These are phyloP conservation scores for Phataginus tricuspis DNA, from an alignment of 2,797 vertebrate species.

Conservation along the genomic window DNA sequence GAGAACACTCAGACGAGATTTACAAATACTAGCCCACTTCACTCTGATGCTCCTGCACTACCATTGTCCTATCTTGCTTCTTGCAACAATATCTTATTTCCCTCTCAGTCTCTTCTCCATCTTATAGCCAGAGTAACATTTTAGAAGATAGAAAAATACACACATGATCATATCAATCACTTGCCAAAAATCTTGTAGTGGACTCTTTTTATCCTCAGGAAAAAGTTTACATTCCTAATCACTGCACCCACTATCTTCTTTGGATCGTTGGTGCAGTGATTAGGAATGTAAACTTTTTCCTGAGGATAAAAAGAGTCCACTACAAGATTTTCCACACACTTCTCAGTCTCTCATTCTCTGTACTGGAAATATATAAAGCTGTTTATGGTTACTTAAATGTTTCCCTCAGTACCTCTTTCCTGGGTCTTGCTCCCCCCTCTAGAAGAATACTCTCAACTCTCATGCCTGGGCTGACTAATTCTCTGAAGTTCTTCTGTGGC, in stretches of 20 bases:
- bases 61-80: neutral
- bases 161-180: neutral
- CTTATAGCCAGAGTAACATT: neutral
- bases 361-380: neutral
- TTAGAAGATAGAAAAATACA: neutral
- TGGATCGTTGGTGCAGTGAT: neutral
- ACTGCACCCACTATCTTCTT: neutral
- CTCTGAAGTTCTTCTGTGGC: neutral
- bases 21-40: neutral
- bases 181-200: neutral
- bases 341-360: neutral
- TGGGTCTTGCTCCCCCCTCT: neutral
- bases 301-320: neutral
- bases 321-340: neutral
- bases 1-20: neutral
- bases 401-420: neutral
- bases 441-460: neutral
- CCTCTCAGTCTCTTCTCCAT: neutral
- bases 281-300: neutral
- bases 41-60: neutral
- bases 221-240: neutral
- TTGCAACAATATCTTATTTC: neutral
- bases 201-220: neutral
- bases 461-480: neutral
- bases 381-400: neutral